A percentile compares a stretch with the other conserved stretches of the same genome.
Evolutionary conservation across 2,797 vertebrate species (phyloP).

Genomic region (Crossoptilon crossoptilon): DNA sequence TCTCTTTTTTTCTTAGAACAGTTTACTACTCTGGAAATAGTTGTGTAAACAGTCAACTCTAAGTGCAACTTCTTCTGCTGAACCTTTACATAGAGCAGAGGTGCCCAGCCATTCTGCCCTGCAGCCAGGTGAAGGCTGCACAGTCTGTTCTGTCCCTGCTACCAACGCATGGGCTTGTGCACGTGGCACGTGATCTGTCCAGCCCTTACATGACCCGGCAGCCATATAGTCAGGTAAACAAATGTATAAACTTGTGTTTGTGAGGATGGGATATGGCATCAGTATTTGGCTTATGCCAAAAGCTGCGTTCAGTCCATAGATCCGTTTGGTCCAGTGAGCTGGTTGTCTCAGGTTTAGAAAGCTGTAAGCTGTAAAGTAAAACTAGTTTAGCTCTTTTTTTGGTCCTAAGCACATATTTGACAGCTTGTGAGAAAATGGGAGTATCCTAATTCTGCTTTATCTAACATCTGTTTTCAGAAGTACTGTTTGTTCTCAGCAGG

Average conservation of each 20-base stretch:
- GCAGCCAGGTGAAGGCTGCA: neutral
- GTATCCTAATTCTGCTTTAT: constrained; percentile 61
- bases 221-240: neutral
- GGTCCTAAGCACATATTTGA: neutral
- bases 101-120: neutral
- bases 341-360: neutral
- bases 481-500: constrained; percentile 65
- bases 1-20: neutral
- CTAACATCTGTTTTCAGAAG: constrained; percentile 62
- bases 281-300: neutral
- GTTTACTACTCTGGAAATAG: constrained; percentile 9
- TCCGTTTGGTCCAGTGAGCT: neutral
- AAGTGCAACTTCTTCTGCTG: neutral
- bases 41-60: neutral
- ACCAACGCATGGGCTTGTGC: neutral
- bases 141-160: neutral
- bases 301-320: rapidly evolving
- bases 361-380: constrained; percentile 1
- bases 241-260: neutral
- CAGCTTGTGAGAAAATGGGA: constrained; percentile 27
- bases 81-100: neutral
- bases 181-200: rapidly evolving
- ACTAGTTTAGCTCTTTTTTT: neutral
- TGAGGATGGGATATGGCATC: neutral
- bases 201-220: neutral